Evolutionary conservation across 1,140 invertebrate species (phyloP), one percentile per base, ranked within the genome.

Genomic region (Ruditapes philippinarum): DNA sequence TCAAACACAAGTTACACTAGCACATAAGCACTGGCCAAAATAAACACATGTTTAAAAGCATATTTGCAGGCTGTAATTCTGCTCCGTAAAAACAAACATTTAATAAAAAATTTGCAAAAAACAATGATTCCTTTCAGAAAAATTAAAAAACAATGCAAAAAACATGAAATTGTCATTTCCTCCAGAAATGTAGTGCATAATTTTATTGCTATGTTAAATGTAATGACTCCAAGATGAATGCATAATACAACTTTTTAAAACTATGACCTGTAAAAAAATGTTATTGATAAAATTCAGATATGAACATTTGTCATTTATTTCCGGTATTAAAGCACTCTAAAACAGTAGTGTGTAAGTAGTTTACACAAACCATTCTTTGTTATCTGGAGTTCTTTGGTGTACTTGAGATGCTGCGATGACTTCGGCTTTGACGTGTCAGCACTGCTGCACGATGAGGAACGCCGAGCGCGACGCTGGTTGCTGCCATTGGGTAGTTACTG

Each of bases 301-400:
- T 54, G 51, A 54, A 54, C 3, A 54, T 54, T 4, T 14, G 51
- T 22, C 91, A 76, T 14, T n/a, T 54, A n/a, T 62, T 62, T 25
- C 57, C 14, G n/a, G 25, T 19, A 25, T 62, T 28, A 62, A 19
- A 62, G 57, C 57, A 28, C 51, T 57, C 57, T 28, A n/a, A 9
- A 28, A 92, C 93, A 89, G 93, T 28, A 28, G 57, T 62, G 57
- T 62, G 57, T 62, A 62, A 28, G 14, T 7, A 28, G 28, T 25
- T 62, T 94, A 1, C 93, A 62, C 57, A 62, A n/a, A 62, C 57
- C 1, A 28, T 14, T 28, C 42, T 62, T 28, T 2, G 91, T 94
- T 90, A 94, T 92, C 93, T 94, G 42, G 82, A 94, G 89, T 94
- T 95, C 83, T 95, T 95, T 36, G 94, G 94, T 42, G 94, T 95